phyloP scores from a whole-genome alignment of 2,797 vertebrate species.

The Pitangus sulphuratus region DNA sequence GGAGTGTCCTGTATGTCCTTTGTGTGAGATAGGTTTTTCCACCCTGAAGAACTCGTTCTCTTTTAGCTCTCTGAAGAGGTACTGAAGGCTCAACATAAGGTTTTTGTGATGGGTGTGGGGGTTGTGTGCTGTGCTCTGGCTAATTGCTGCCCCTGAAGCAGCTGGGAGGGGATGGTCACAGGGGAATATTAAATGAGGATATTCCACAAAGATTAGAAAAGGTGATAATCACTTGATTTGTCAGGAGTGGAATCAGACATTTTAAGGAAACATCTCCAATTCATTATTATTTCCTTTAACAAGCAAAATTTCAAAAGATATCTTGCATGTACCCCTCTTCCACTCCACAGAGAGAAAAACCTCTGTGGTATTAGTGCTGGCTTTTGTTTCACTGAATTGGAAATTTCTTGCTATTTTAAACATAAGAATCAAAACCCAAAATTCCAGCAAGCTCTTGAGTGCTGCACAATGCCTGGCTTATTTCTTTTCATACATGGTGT shows the following conservation, averaged over 20 bases:
- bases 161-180: neutral
- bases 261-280: neutral
- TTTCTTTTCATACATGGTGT: conserved; percentile 26
- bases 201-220: neutral
- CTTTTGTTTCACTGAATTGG: neutral
- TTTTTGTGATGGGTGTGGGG: neutral
- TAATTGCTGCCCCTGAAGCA: neutral
- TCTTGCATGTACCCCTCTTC: neutral
- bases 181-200: neutral
- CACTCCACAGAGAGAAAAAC: neutral
- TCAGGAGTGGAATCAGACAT: neutral
- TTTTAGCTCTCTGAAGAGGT: neutral
- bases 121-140: neutral
- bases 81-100: neutral
- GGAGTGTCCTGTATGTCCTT: neutral
- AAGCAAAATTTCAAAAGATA: neutral
- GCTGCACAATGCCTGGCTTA: conserved; percentile 3
- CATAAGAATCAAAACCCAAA: neutral
- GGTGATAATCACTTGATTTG: neutral
- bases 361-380: neutral
- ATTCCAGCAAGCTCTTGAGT: neutral
- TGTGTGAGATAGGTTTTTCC: neutral
- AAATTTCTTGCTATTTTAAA: conserved; percentile 31
- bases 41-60: neutral
- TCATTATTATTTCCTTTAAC: neutral